Conservation (phyloP, 30 jellyfish, hydroid and myxozoan genomes). For the Pseudorhiza aurosa region DNA sequence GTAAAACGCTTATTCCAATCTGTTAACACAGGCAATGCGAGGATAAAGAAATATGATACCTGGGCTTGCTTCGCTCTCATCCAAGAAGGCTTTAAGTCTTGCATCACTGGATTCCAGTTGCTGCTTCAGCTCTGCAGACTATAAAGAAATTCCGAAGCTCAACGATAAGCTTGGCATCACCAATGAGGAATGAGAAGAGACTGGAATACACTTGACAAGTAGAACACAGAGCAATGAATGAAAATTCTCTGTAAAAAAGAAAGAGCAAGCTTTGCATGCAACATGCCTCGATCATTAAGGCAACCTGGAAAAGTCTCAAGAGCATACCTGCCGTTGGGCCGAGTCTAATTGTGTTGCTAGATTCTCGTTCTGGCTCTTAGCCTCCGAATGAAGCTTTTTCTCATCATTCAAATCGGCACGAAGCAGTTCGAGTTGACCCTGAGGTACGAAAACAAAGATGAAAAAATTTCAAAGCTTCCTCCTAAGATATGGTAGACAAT, state of each 20-base stretch:
- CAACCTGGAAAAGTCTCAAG: too few relatives aligned
- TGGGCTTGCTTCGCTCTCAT: conserved; percentile 20
- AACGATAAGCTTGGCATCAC: too few relatives aligned
- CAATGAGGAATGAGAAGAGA: too few relatives aligned
- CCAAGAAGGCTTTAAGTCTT: conserved; percentile 36
- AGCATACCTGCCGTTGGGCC: conserved; percentile 59
- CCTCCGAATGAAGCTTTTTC: conserved; percentile 9
- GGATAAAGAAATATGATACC: too few relatives aligned
- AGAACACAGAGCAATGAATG: not conserved
- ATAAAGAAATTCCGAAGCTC: too few relatives aligned
- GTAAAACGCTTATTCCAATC: too few relatives aligned
- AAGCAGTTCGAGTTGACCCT: conserved; percentile 65
- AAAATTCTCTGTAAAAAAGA: not conserved
- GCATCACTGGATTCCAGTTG: conserved; percentile 47
- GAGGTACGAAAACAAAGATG: not conserved
- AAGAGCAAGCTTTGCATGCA: too few relatives aligned
- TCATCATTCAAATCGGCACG: conserved; percentile 59
- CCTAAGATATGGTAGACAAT: too few relatives aligned
- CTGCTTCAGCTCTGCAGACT: conserved; percentile 46
- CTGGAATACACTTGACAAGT: not conserved
- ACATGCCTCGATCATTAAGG: too few relatives aligned
- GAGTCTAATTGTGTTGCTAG: conserved; percentile 19
- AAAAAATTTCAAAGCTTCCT: not conserved
- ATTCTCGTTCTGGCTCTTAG: conserved; percentile 13
- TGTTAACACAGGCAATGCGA: too few relatives aligned